Evolutionary conservation across 2,888 invertebrate species (phyloP).

Genomic region (Blomia tropicalis): DNA sequence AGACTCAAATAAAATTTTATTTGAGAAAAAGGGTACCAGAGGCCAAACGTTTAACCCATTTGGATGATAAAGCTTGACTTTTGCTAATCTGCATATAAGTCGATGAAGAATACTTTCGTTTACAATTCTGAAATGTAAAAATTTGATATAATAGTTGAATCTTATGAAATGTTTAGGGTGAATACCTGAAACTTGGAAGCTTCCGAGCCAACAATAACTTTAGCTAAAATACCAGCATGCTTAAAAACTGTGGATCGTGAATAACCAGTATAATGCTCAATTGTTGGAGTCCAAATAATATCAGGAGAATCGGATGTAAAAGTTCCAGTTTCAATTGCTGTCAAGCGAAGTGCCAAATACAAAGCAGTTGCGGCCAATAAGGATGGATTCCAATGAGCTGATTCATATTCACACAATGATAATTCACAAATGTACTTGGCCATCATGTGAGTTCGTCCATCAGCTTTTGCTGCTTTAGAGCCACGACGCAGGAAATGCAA

Average conservation of each 20-base stretch:
- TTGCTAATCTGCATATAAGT: conserved; percentile 38
- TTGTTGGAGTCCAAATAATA: conserved; percentile 52
- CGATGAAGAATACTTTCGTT: conserved; percentile 37
- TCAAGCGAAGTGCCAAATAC: conserved; percentile 49
- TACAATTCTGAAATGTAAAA: conserved; percentile 35
- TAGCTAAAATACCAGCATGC: conserved; percentile 52
- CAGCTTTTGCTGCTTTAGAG: conserved; percentile 46
- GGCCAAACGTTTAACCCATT: conserved; percentile 30
- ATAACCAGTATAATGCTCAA: conserved; percentile 61
- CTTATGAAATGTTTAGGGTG: conserved; percentile 15
- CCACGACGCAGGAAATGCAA: conserved; percentile 68
- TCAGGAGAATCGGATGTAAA: conserved; percentile 31
- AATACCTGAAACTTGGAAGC: conserved; percentile 49
- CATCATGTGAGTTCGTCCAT: conserved; percentile 52
- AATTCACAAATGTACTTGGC: conserved; percentile 84
- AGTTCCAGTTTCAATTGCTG: conserved; percentile 33
- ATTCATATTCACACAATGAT: conserved; percentile 57
- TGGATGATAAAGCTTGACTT: conserved; percentile 34
- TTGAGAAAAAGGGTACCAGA: too few relatives aligned
- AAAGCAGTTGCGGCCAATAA: conserved; percentile 63
- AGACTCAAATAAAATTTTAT: too few relatives aligned
- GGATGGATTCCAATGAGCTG: conserved; percentile 60
- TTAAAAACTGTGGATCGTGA: conserved; percentile 50
- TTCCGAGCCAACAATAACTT: conserved; percentile 50
- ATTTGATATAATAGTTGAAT: neutral